Base-by-base conservation (phyloP, 2,888 invertebrate genomes). In the Papilio elwesi region DNA sequence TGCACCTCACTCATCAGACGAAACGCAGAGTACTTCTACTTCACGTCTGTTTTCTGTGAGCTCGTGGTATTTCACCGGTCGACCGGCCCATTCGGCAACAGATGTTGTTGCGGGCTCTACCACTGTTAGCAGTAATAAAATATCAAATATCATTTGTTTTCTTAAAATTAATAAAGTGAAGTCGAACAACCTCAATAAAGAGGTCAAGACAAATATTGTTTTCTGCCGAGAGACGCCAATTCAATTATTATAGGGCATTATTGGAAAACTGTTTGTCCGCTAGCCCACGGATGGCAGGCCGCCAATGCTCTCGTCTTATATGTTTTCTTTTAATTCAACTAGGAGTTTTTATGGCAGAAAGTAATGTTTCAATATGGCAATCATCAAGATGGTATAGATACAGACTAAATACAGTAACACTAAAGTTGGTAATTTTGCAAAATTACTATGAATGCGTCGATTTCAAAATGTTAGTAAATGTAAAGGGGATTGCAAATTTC, bases 191-290 rank as follows among this genome's bases (percentile, higher is more conserved):
- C 1, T 38, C 47, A 65, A 66, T 48, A 71, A 66, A 51, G 36
- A 48, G 64, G 55, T 64, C 43, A 55, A 70, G 70, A 16, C 38
- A 43, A 59, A 70, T 15, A 52, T 70, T 71, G 71, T 71, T 55
- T 66, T 59, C 65, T 57, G 11, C 16, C 11, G 15, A 48, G 36
- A 57, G 48, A 36, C 8, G 66, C 55, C 57, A 51, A 43, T 38
- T 53, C 47, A 48, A 66, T 57, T 71, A 66, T 65, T 48, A 43
- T 9, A 64, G 10, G 81, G 78, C 80, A 78, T 83, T 87, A 90
- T 90, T 90, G 86, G 83, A 81, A 79, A 78, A 79, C 78, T 89
- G 89, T 89, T 89, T 87, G 89, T 81, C 79, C 73, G 74, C 75
- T 68, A 59, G 76, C n/a, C 36, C 64, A 63, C 38, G 13, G 11